Evolutionary conservation across 2,888 invertebrate genomes (phyloP).

Genomic region (Aphodius sticticus): DNA sequence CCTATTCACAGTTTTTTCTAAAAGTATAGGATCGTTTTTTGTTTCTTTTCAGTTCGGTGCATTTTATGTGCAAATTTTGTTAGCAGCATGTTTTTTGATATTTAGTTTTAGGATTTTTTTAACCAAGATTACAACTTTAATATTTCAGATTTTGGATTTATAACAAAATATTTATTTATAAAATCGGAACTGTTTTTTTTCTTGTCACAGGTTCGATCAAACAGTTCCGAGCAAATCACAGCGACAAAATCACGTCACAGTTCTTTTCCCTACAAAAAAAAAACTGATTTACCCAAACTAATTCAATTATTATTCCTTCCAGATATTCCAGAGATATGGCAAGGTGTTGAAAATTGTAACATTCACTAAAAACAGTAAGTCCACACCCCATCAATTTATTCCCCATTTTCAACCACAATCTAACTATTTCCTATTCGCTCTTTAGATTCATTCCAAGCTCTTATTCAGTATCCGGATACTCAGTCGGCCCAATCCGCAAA

Average conservation of each 20-base stretch:
- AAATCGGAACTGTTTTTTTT: too few relatives aligned
- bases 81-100: too few relatives aligned
- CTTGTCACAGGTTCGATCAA: too few relatives aligned
- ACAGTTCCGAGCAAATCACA: not conserved
- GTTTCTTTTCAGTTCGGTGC: too few relatives aligned
- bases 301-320: conserved; percentile 53
- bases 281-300: not conserved
- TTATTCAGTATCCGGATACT: conserved; percentile 98
- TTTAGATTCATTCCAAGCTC: conserved; percentile 96
- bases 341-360: conserved; percentile 99
- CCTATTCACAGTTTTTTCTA: too few relatives aligned
- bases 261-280: not conserved
- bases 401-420: conserved; percentile 4
- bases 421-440: conserved; percentile 45
- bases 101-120: too few relatives aligned
- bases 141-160: too few relatives aligned
- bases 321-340: conserved; percentile 98
- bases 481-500: conserved; percentile 97
- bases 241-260: not conserved
- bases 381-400: conserved; percentile 25
- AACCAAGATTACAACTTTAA: too few relatives aligned
- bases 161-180: too few relatives aligned
- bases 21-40: too few relatives aligned
- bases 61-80: too few relatives aligned
- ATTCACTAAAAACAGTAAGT: conserved; percentile 99